Evolutionary conservation across 2,113 vertebrate genomes (phyloP).

Genomic region (Percopsis transmontana): DNA sequence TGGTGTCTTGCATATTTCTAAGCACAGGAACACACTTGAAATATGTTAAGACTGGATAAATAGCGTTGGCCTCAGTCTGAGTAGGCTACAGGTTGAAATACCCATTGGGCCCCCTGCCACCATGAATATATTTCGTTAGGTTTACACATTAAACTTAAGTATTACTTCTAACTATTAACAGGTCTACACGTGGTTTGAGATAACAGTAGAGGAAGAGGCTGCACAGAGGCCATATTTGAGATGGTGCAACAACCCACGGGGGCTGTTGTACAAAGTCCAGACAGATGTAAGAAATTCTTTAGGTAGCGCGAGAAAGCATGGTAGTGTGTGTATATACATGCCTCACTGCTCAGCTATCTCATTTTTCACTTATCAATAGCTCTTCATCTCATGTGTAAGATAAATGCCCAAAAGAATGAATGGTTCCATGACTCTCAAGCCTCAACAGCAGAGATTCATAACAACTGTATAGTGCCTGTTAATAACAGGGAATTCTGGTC

Average conservation of each 20-base stretch:
- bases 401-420: slow-evolving; percentile 3
- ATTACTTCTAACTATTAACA: neutral
- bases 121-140: neutral
- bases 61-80: no score
- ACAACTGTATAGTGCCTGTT: no score
- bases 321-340: slow-evolving; percentile 11
- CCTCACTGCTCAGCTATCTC: slow-evolving; percentile 28
- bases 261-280: slow-evolving; percentile 47
- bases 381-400: slow-evolving; percentile 12
- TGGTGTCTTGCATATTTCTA: no score
- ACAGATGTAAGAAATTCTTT: slow-evolving; percentile 50
- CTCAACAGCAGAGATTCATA: neutral
- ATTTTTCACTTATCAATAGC: slow-evolving; percentile 22
- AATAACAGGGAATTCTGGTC: no score
- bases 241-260: neutral
- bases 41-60: no score
- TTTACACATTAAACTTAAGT: neutral
- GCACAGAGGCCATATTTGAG: slow-evolving; percentile 6
- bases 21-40: no score
- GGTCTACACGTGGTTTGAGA: slow-evolving; percentile 24
- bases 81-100: no score
- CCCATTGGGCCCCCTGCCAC: no score
- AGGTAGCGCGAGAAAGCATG: slow-evolving; percentile 16
- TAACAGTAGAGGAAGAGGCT: slow-evolving; percentile 22
- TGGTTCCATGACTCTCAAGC: neutral